Conservation (phyloP, 2,888 invertebrate species). For the Exocentrus adspersus region DNA sequence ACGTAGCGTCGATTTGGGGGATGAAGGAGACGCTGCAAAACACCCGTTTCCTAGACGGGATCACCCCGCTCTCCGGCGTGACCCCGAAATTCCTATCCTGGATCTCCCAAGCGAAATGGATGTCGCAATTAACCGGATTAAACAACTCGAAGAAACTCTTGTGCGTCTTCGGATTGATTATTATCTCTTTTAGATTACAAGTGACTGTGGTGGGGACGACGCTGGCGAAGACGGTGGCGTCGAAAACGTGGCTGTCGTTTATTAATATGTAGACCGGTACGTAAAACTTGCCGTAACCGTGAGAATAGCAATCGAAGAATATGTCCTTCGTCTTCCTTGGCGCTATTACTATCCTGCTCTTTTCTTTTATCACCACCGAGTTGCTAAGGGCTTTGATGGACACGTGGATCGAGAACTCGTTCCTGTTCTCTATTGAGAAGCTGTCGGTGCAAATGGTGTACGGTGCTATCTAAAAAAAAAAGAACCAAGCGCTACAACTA, state of each 20-base stretch:
- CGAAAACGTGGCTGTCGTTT: constrained; percentile 62
- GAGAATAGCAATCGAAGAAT: constrained; percentile 50
- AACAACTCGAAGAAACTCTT: constrained; percentile 64
- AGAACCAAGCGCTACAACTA: not conserved
- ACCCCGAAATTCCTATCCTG: constrained; percentile 64
- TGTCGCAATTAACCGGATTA: constrained; percentile 68
- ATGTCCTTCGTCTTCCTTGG: constrained; percentile 41
- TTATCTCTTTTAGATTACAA: constrained; percentile 53
- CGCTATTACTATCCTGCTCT: constrained; percentile 42
- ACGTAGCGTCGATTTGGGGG: constrained; percentile 46
- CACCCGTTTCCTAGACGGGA: constrained; percentile 66
- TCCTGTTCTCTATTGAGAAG: constrained; percentile 59
- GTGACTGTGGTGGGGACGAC: constrained; percentile 59
- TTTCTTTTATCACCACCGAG: constrained; percentile 43
- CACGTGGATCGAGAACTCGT: constrained; percentile 58
- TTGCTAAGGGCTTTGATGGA: constrained; percentile 43
- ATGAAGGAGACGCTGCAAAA: constrained; percentile 62
- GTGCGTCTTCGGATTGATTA: constrained; percentile 55
- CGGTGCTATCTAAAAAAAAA: constrained; percentile 50
- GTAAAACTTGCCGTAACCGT: constrained; percentile 54
- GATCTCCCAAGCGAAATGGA: constrained; percentile 66
- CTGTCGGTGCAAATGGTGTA: constrained; percentile 51
- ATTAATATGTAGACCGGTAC: constrained; percentile 60
- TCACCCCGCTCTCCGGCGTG: constrained; percentile 66
- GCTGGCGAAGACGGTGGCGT: constrained; percentile 60